A percentile compares a stretch with the other conserved stretches of the same genome.
phyloP scores from a whole-genome alignment of 1,140 invertebrate genomes.

The Trypoxylus dichotomus region DNA sequence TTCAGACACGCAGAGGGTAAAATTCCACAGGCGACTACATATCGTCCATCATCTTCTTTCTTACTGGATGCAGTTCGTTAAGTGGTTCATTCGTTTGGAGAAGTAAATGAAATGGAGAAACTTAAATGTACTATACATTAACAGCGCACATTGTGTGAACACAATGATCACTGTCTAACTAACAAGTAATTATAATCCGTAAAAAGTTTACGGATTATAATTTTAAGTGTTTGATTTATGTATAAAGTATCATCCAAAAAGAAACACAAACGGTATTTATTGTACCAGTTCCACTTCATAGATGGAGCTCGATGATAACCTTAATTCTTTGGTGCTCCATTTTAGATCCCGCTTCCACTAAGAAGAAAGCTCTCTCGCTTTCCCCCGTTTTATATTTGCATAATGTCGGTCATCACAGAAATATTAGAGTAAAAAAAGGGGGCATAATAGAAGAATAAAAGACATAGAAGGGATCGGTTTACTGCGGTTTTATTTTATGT shows the following conservation, averaged over 20 bases:
- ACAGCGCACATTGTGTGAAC: too few species aligned
- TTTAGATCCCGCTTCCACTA: not conserved
- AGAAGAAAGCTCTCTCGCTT: not conserved
- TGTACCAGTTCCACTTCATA: not conserved
- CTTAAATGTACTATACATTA: too few species aligned
- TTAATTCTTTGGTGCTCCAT: not conserved
- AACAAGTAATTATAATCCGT: too few species aligned
- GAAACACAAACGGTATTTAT: not conserved
- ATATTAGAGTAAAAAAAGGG: slow-evolving; percentile 13
- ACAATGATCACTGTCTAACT: too few species aligned
- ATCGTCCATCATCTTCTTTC: slow-evolving; percentile 31
- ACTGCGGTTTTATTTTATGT: slow-evolving; percentile 14
- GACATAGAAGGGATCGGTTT: not conserved
- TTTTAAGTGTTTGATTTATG: not conserved
- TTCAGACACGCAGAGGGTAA: slow-evolving; percentile 19
- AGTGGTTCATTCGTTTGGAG: not conserved
- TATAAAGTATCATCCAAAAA: not conserved
- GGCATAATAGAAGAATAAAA: slow-evolving; percentile 19
- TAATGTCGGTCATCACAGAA: slow-evolving; percentile 23
- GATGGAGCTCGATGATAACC: not conserved
- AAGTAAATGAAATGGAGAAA: not conserved
- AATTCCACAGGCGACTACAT: slow-evolving; percentile 35
- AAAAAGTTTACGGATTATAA: too few species aligned
- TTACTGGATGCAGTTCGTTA: slow-evolving; percentile 11
- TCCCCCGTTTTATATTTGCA: slow-evolving; percentile 11